Evolutionary conservation across 2,888 invertebrate genomes (phyloP).

Genomic region (Ptychoptera albimana): DNA sequence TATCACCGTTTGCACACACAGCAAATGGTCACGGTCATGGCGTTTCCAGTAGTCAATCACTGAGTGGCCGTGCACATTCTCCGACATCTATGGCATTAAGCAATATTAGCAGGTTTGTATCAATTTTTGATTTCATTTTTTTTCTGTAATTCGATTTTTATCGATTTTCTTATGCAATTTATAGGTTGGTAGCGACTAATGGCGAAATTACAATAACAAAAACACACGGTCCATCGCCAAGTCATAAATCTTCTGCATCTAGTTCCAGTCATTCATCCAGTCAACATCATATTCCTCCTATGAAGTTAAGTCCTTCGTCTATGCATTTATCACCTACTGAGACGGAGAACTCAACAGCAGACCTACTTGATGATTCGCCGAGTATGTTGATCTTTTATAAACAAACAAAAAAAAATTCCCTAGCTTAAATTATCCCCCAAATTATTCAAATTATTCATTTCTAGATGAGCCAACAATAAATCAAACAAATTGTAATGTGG

Average conservation of each 20-base stretch:
- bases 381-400: slow-evolving; percentile 43
- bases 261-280: slow-evolving; percentile 14
- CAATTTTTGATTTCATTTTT: slow-evolving; percentile 3
- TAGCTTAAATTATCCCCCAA: neutral
- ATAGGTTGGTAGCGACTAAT: slow-evolving; percentile 56
- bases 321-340: slow-evolving; percentile 42
- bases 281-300: slow-evolving; percentile 18
- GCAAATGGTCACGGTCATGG: slow-evolving; percentile 15
- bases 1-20: slow-evolving; percentile 18
- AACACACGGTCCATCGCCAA: slow-evolving; percentile 40
- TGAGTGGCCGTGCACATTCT: slow-evolving; percentile 17
- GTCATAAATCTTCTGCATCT: slow-evolving; percentile 18
- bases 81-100: slow-evolving; percentile 15
- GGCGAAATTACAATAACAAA: slow-evolving; percentile 74
- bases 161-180: slow-evolving; percentile 5
- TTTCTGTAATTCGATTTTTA: neutral
- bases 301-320: slow-evolving; percentile 48
- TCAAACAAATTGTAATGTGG: slow-evolving; percentile 84
- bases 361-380: slow-evolving; percentile 67
- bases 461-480: slow-evolving; percentile 84
- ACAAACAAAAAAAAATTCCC: neutral
- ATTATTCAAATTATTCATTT: slow-evolving; percentile 8
- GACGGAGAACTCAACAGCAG: slow-evolving; percentile 42
- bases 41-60: slow-evolving; percentile 20
- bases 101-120: slow-evolving; percentile 41